Base-by-base conservation (phyloP, 2,113 vertebrate species). In the Psittacula cyanocephala region DNA sequence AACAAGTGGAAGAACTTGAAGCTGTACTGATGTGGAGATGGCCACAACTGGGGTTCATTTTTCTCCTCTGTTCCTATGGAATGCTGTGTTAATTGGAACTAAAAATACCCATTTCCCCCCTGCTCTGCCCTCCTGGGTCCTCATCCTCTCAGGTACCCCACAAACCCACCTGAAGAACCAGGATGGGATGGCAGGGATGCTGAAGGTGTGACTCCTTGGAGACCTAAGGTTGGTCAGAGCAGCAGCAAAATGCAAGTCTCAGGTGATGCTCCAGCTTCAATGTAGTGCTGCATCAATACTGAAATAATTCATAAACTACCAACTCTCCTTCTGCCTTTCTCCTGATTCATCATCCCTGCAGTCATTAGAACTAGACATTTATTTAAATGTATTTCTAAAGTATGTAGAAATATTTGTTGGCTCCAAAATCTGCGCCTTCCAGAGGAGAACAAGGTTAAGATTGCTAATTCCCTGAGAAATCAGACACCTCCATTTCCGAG, bases 101-200 rank as follows among this genome's bases (percentile, higher is more conserved):
- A 25, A 52, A 44, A 59, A 76, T 12, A 18, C 8, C 7, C 2
- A 4, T 31, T 67, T 23, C 22, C 20, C 17, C 6, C 57, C 57
- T 24, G 57, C 22, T 59, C 57, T 59, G 57, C 22, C 28, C 13
- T 49, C 24, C n/a, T 9, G 35, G 9, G 11, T 33, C 27, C 41
- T 50, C 39, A 7, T 63, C 35, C 37, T n/a, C 13, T 24, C 33
- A 3, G 20, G 17, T 8, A 17, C 23, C 11, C 15, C 75, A 8
- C 35, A 29, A 19, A n/a, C 7, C 2, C 55, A 16, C 4, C 6
- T 16, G 2, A 12, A 1, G 3, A 25, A 11, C 16, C 1, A 14
- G 18, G 15, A 43, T 11, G 35, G 22, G 29, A 5, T 3, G 15
- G 17, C 35, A 13, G 52, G 10, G 72, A 6, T 35, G 67, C 25